A percentile compares a stretch with the other conserved stretches of the same genome.
These are phyloP conservation scores for Cyclopterus lumpus DNA, from an alignment of 2,797 vertebrate genomes.

Conservation along the genomic window DNA sequence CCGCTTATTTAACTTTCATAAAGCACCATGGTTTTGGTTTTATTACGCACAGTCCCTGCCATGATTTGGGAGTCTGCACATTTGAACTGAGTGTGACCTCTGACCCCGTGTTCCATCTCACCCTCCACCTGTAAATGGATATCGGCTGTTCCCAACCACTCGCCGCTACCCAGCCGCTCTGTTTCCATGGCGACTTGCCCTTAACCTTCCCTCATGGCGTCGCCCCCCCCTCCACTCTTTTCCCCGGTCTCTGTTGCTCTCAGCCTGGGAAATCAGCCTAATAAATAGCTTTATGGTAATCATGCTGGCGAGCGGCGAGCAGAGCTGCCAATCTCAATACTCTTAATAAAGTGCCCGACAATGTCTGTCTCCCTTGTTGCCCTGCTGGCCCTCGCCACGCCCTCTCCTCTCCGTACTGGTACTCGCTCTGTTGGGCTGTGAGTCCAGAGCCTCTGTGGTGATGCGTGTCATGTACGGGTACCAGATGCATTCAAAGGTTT, in stretches of 20 bases:
- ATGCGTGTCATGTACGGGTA: background rate
- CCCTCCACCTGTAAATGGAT: constrained; percentile 66
- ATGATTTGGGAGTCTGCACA: constrained; percentile 21
- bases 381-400: constrained; percentile 24
- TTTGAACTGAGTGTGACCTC: constrained; percentile 31
- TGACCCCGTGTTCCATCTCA: constrained; percentile 30
- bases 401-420: background rate
- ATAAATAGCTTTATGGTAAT: constrained; percentile 95
- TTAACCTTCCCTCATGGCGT: constrained; percentile 56
- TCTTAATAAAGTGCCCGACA: constrained; percentile 79
- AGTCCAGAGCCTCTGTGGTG: background rate
- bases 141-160: constrained; percentile 68
- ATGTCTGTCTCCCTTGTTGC: constrained; percentile 68
- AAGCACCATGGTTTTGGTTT: background rate
- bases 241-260: constrained; percentile 62
- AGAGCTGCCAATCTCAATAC: constrained; percentile 86
- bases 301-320: constrained; percentile 62
- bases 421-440: background rate
- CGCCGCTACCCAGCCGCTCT: constrained; percentile 36
- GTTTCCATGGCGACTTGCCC: constrained; percentile 81
- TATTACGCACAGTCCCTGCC: constrained; percentile 3
- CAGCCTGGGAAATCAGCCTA: constrained; percentile 85
- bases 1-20: constrained; percentile 14
- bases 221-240: constrained; percentile 30
- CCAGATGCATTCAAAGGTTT: background rate